phyloP scores from a whole-genome alignment of 2,797 vertebrate genomes.

The Notolepis coatsorum region DNA sequence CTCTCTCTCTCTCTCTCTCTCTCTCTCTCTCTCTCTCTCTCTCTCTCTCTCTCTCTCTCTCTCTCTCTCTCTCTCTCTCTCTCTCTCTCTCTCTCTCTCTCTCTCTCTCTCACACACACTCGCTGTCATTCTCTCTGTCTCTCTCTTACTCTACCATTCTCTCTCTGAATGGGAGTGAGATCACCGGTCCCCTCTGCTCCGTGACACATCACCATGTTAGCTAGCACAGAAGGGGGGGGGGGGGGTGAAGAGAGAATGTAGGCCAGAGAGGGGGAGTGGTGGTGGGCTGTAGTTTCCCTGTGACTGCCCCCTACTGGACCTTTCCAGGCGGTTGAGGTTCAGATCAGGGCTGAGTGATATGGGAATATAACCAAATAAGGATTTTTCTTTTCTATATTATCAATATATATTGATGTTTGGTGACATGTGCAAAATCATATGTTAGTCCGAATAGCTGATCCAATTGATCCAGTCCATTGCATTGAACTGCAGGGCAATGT shows the following conservation, averaged over 20 bases:
- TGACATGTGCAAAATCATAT: too few species aligned
- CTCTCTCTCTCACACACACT: background rate
- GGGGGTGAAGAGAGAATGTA: constrained; percentile 18
- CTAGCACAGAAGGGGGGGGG: background rate
- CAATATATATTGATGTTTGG: too few species aligned
- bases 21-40: background rate
- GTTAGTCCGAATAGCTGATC: too few species aligned
- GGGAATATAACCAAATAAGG: too few species aligned
- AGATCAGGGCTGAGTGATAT: too few species aligned
- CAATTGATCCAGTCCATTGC: too few species aligned
- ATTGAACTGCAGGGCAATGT: too few species aligned
- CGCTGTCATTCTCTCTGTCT: background rate
- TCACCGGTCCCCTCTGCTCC: constrained; percentile 1
- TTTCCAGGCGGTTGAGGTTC: background rate
- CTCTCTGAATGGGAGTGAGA: background rate
- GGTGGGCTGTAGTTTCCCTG: background rate
- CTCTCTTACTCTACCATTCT: background rate
- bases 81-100: background rate
- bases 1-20: too few species aligned
- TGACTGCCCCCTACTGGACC: background rate
- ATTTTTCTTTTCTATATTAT: background rate
- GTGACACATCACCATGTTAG: background rate
- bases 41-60: background rate
- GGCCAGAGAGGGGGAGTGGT: background rate
- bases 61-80: background rate